Conservation (phyloP, 2,797 vertebrate genomes). For the Triplophysa yarkandensis region DNA sequence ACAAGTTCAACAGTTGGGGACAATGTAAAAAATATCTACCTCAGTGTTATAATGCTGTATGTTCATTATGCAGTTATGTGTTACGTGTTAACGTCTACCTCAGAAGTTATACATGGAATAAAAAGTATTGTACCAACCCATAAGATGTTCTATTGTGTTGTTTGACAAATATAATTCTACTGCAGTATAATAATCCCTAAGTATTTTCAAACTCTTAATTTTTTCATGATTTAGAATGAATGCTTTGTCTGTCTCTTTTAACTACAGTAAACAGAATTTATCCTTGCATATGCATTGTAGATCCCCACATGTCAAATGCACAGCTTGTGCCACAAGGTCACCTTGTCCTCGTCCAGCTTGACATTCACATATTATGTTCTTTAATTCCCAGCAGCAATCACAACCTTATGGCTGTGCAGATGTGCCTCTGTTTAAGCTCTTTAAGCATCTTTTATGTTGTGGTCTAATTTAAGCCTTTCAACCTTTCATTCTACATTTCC, state of each 20-base stretch:
- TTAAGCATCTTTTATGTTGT: not conserved
- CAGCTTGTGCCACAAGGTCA: constrained; percentile 26
- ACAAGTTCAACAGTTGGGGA: not conserved
- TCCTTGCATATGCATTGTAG: not conserved
- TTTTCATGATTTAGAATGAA: not conserved
- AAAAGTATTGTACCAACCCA: constrained; percentile 33
- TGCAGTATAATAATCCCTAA: too few species aligned
- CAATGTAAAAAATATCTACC: constrained; percentile 38
- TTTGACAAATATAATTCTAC: not conserved
- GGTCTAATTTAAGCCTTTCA: too few species aligned
- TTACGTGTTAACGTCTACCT: constrained; percentile 44
- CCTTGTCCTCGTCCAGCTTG: constrained; percentile 19
- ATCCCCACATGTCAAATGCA: not conserved
- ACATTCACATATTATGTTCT: constrained; percentile 17
- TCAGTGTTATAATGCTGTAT: constrained; percentile 31
- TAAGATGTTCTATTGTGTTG: not conserved
- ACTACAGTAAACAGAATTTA: constrained; percentile 8
- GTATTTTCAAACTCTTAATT: not conserved
- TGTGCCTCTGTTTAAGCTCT: not conserved
- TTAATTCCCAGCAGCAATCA: constrained; percentile 17
- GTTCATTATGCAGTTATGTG: constrained; percentile 36
- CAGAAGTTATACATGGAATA: constrained; percentile 46
- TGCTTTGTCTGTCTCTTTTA: not conserved
- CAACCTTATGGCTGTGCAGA: constrained; percentile 22
- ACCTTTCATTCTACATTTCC: not conserved